Percentiles rank a stretch among this genome's conserved stretches.
These are phyloP conservation scores for Sternotherus odoratus DNA, from an alignment of 2,797 vertebrate species.

Conservation along the genomic window DNA sequence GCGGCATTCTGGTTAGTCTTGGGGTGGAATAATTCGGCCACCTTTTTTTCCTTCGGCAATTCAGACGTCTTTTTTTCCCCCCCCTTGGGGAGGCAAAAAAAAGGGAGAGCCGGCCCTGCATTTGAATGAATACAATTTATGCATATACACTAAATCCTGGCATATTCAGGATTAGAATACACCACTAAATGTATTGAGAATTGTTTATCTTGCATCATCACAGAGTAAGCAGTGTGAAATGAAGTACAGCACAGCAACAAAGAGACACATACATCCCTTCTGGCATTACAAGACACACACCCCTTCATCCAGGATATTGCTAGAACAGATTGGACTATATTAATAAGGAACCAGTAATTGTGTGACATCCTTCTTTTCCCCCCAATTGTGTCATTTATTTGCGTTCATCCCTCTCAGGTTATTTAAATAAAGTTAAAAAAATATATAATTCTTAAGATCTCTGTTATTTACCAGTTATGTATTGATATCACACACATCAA, in stretches of 20 bases:
- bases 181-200: background rate
- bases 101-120: no score
- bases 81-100: no score
- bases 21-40: no score
- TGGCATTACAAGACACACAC: background rate
- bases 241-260: background rate
- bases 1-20: no score
- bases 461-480: background rate
- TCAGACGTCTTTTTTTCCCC: no score
- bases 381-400: background rate
- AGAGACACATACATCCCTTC: background rate
- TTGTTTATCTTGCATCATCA: background rate
- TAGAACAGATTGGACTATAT: background rate
- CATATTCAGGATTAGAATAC: background rate
- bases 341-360: background rate
- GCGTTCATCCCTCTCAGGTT: background rate
- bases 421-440: background rate
- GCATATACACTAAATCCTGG: background rate
- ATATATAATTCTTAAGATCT: background rate
- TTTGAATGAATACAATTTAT: slow-evolving; percentile 7
- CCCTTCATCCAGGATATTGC: background rate
- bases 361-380: background rate
- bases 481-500: background rate
- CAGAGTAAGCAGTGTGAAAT: no score
- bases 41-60: no score